A percentile compares a stretch with the other conserved stretches of the same genome.
Conservation (phyloP, 1,140 invertebrate genomes). For the Caenorhabditis tropicalis region DNA sequence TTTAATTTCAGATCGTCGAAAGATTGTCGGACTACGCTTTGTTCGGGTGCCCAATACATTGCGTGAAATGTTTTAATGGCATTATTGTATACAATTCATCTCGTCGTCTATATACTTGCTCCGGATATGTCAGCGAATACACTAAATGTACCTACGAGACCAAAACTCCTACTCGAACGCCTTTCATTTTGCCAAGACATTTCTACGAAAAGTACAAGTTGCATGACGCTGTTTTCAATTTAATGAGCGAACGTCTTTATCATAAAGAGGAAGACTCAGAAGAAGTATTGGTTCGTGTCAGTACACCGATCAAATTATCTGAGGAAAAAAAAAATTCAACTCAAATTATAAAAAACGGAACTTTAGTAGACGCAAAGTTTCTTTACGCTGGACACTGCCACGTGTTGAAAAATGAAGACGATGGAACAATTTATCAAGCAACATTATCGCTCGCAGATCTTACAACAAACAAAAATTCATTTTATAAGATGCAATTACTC, state of each 20-base stretch:
- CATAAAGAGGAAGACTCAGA: not conserved
- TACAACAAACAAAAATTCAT: constrained; percentile 79
- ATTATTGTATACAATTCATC: not conserved
- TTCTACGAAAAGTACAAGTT: not conserved
- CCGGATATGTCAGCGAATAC: constrained; percentile 4
- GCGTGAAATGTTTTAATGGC: not conserved
- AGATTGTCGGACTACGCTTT: not conserved
- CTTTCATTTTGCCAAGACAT: not conserved
- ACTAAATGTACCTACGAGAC: constrained; percentile 4
- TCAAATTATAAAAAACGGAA: constrained; percentile 46
- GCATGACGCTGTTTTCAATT: not conserved
- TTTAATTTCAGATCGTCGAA: not conserved
- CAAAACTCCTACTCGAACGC: not conserved
- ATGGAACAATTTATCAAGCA: constrained; percentile 42
- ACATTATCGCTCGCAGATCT: constrained; percentile 48
- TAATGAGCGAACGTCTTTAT: not conserved
- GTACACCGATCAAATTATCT: too few species aligned
- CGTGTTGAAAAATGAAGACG: constrained; percentile 21
- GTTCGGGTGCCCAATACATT: not conserved
- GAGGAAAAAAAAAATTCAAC: not conserved
- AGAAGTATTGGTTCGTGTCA: not conserved
- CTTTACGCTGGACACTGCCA: not conserved
- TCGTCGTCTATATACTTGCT: not conserved
- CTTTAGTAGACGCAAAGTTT: constrained; percentile 46
- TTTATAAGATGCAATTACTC: constrained; percentile 92